Evolutionary conservation across 2,113 vertebrate genomes (phyloP).

Genomic region (Poeciliopsis turrubarensis): DNA sequence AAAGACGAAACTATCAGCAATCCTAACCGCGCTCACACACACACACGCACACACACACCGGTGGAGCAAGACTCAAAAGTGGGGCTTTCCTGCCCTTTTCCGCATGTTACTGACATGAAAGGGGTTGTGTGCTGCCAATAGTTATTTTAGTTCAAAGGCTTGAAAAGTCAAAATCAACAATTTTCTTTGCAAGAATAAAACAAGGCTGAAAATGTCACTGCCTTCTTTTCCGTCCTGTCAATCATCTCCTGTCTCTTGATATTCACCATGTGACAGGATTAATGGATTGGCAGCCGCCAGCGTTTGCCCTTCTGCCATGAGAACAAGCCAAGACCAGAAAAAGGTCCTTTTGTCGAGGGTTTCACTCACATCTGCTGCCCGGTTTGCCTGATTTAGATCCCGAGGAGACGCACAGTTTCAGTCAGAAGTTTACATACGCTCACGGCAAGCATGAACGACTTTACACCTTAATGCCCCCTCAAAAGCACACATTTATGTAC

Average conservation of each 20-base stretch:
- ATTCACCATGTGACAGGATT: constrained; percentile 1
- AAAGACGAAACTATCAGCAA: background rate
- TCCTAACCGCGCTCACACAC: background rate
- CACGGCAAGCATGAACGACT: too few species aligned
- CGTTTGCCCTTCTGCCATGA: background rate
- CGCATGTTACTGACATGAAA: background rate
- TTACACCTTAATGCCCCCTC: too few species aligned
- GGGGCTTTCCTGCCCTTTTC: background rate
- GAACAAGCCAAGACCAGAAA: background rate
- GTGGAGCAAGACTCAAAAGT: background rate
- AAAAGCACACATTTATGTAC: background rate
- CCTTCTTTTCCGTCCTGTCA: background rate
- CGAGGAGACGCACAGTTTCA: background rate
- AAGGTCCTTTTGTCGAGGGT: background rate
- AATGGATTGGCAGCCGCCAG: background rate
- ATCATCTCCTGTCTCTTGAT: background rate
- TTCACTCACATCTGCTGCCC: background rate
- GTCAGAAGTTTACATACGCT: too few species aligned
- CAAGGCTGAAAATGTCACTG: constrained; percentile 8
- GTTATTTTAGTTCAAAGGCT: background rate
- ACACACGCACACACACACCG: background rate
- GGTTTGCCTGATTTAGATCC: background rate
- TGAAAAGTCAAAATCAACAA: background rate
- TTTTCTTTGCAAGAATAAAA: background rate
- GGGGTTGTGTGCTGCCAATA: background rate